phyloP scores from a whole-genome alignment of 2,113 vertebrate genomes.

The Cyprinodon brontotheroides region DNA sequence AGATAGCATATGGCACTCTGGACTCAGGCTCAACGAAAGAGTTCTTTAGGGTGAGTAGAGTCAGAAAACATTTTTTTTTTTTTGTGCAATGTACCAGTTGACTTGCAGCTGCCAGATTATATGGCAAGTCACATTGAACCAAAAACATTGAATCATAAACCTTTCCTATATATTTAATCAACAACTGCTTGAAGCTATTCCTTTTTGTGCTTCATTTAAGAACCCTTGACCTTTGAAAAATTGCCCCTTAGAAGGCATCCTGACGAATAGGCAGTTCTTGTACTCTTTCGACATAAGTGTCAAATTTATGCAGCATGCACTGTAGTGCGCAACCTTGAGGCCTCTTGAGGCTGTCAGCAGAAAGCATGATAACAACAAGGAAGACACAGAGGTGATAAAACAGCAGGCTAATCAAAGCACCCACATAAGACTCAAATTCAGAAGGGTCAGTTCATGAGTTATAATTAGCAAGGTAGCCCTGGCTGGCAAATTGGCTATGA shows the following conservation, averaged over 20 bases:
- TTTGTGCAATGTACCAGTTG: not conserved
- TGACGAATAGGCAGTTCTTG: conserved; percentile 61
- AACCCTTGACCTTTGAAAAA: conserved; percentile 50
- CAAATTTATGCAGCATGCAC: conserved; percentile 62
- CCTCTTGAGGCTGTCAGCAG: conserved; percentile 66
- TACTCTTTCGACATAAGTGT: conserved; percentile 59
- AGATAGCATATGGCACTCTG: conserved; percentile 98
- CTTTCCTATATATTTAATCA: conserved; percentile 35
- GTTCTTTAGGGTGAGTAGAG: conserved; percentile 97
- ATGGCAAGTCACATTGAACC: conserved; percentile 4
- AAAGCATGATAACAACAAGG: conserved; percentile 72
- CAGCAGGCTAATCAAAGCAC: conserved; percentile 77
- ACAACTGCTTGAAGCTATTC: conserved; percentile 34
- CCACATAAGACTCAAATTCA: conserved; percentile 65
- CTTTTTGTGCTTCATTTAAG: conserved; percentile 27
- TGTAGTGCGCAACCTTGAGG: conserved; percentile 73
- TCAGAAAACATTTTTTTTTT: not conserved
- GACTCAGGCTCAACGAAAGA: conserved; percentile 99
- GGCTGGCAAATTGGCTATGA: conserved; percentile 74
- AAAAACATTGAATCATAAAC: conserved; percentile 26
- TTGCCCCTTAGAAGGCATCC: conserved; percentile 62
- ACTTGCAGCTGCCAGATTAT: conserved; percentile 2
- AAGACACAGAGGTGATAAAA: conserved; percentile 75
- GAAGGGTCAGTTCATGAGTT: conserved; percentile 74
- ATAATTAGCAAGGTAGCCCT: conserved; percentile 76